phyloP scores from a whole-genome alignment of 1,140 invertebrate genomes.

The Tetragnatha versicolor region DNA sequence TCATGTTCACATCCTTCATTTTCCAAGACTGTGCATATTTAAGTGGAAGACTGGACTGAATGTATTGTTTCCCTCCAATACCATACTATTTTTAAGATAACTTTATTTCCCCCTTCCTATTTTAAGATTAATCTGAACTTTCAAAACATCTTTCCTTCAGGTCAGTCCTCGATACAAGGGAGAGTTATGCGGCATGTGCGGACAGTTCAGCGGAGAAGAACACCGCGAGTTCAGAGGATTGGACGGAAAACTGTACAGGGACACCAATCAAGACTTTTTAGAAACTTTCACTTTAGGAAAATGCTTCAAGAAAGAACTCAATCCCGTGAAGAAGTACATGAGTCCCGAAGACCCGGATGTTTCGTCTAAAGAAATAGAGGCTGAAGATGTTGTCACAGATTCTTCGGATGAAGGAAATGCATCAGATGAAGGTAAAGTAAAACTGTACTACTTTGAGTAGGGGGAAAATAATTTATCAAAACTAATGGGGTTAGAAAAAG shows the following conservation, averaged over 20 bases:
- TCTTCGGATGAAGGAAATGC: background rate
- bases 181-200: constrained; percentile 56
- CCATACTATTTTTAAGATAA: no score
- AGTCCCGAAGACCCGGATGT: no score
- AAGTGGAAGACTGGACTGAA: no score
- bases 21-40: no score
- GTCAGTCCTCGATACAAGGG: constrained; percentile 50
- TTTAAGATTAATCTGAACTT: no score
- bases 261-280: background rate
- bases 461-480: background rate
- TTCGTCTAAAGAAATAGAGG: no score
- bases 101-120: no score
- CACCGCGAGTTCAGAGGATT: constrained; percentile 54
- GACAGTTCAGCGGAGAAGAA: constrained; percentile 56
- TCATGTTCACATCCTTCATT: no score
- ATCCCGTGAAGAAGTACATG: no score
- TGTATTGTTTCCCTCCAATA: no score
- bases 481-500: no score
- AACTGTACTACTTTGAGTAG: background rate
- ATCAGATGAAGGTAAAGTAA: background rate
- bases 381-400: background rate
- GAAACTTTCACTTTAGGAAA: background rate
- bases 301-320: background rate
- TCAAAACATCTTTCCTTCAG: background rate
- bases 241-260: constrained; percentile 33